Evolutionary conservation across 2,888 invertebrate species (phyloP), one percentile per base, ranked within the genome.

Genomic region (Pollenia labialis): DNA sequence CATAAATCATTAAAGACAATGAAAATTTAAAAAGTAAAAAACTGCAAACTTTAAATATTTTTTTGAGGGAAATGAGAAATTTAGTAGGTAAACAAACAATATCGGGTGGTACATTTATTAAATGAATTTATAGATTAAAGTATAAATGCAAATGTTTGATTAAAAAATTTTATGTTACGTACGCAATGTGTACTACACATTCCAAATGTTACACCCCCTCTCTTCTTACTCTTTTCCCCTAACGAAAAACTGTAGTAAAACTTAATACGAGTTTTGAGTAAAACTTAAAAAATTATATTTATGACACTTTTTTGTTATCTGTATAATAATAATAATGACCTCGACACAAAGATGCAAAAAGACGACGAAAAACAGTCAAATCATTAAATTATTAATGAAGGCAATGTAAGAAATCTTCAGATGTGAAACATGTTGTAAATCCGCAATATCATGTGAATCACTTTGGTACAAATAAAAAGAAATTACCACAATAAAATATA

Each of bases 361-460:
- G 32, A 32, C 32, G 32, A 32, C 32, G 16, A 16, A 68, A 77
- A 56, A 50, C 9, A 16, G 72, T 42, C 72, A 74, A 58, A 14
- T 72, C 81, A 74, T 44, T 58, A 12, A 42, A 66, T 58, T 50
- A 12, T 0, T 42, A 50, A 60, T 58, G 23, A 50, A 66, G 54
- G 12, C 46, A 72, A 72, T 77, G 32, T 14, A 16, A 8, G 9
- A n/a, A 16, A 8, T 7, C 2, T 14, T 14, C 2, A n/a, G 23
- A 23, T 32, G 6, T 4, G n/a, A 79, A 42, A 58, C 50, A 44
- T 52, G 18, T 48, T 50, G 42, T 56, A 50, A 74, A 74, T 74
- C n/a, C 58, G 81, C 72, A 58, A 48, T 3, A 40, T 66, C 81
- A 81, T 56, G 16, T 48, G 18, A 60, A 42, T 68, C 58, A 69